These are phyloP conservation scores for Mormyrops attenuatus DNA, from an alignment of 2,797 vertebrate species.

Conservation along the genomic window DNA sequence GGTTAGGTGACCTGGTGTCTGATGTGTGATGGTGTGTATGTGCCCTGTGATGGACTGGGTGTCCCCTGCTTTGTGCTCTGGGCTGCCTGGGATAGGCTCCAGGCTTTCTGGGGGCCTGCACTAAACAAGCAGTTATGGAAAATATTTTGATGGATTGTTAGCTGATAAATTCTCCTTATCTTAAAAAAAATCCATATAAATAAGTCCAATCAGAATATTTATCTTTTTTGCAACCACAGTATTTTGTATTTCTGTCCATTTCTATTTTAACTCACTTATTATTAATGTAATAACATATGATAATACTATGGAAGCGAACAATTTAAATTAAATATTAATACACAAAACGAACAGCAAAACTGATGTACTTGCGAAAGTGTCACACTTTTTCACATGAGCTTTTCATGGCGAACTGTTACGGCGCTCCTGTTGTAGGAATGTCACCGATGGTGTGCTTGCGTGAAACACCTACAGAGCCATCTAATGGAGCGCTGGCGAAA, in stretches of 20 bases:
- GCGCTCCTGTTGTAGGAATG: neutral
- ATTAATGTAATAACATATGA: neutral
- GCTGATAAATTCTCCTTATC: neutral
- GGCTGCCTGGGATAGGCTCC: neutral
- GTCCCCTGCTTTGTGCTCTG: neutral
- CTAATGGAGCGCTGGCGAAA: neutral
- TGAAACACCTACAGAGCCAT: neutral
- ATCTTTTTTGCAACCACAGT: neutral
- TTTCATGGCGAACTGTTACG: neutral
- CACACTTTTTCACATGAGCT: neutral
- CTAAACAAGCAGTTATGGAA: neutral
- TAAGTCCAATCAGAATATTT: neutral
- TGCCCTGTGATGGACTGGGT: neutral
- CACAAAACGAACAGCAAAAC: neutral
- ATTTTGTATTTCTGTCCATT: neutral
- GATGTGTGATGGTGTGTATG: neutral
- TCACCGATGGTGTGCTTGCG: neutral
- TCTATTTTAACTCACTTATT: neutral
- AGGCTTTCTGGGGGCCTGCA: neutral
- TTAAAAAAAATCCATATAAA: neutral
- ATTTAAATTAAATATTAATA: neutral
- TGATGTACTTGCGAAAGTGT: neutral
- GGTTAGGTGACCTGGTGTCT: neutral
- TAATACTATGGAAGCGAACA: neutral
- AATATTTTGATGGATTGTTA: neutral